Percentiles rank a stretch among this genome's conserved stretches.
phyloP scores from a whole-genome alignment of 2,113 vertebrate genomes.

The Dipodomys merriami region DNA sequence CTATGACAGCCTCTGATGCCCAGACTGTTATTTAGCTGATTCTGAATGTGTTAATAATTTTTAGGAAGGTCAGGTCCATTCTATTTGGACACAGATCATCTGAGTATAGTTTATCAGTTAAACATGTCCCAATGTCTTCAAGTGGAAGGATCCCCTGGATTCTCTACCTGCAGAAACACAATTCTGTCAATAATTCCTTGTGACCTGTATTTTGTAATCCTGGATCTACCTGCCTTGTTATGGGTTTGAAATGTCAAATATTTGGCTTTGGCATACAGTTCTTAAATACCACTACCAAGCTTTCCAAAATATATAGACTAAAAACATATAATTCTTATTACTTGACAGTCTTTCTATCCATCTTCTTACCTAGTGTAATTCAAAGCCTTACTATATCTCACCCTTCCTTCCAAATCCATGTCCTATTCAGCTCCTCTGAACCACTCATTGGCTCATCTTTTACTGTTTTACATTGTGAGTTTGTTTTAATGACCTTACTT shows the following conservation, averaged over 20 bases:
- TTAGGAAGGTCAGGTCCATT: neutral
- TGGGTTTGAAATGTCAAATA: too few relatives aligned
- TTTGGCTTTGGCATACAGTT: too few relatives aligned
- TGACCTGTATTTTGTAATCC: neutral
- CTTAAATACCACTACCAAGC: too few relatives aligned
- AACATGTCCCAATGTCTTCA: rapidly evolving
- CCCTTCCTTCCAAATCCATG: too few relatives aligned
- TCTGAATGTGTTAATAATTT: neutral
- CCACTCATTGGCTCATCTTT: neutral
- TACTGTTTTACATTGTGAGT: neutral
- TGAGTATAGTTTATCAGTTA: neutral
- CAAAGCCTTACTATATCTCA: too few relatives aligned
- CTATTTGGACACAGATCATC: neutral
- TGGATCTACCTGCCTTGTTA: neutral
- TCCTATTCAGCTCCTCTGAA: neutral
- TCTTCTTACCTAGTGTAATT: too few relatives aligned
- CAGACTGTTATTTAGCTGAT: neutral
- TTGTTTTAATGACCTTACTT: neutral
- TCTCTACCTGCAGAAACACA: neutral
- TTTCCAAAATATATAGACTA: too few relatives aligned
- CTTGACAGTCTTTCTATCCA: too few relatives aligned
- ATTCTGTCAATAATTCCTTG: neutral
- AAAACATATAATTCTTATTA: too few relatives aligned
- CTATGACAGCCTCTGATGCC: neutral
- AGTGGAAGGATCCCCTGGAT: rapidly evolving